Evolutionary conservation across 2,888 invertebrate species (phyloP).

Genomic region (Drosophila tanythrix): DNA sequence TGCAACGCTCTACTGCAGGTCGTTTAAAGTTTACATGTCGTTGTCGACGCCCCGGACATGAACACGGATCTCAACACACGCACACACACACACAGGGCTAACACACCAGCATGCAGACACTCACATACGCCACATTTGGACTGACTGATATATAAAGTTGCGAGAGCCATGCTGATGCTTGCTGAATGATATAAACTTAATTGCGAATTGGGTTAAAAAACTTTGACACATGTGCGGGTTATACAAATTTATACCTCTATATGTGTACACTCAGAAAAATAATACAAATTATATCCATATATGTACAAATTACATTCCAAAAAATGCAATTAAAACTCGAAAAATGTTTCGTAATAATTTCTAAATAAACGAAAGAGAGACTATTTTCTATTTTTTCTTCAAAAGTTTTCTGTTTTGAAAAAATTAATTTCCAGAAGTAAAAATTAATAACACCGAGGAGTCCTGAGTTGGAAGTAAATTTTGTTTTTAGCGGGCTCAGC

Average conservation of each 20-base stretch:
- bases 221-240: slow-evolving; percentile 80
- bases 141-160: slow-evolving; percentile 54
- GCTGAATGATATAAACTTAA: slow-evolving; percentile 81
- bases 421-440: background rate
- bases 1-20: slow-evolving; percentile 37
- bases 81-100: slow-evolving; percentile 10
- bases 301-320: background rate
- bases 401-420: no score
- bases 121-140: slow-evolving; percentile 21
- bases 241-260: slow-evolving; percentile 68
- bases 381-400: background rate
- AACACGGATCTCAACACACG: slow-evolving; percentile 33
- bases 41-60: slow-evolving; percentile 52
- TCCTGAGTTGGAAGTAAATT: background rate
- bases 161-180: slow-evolving; percentile 46
- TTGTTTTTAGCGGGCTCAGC: background rate
- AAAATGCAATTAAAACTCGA: no score
- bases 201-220: slow-evolving; percentile 80
- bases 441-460: background rate
- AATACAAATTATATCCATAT: background rate
- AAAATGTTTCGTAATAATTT: background rate
- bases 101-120: background rate
- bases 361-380: background rate
- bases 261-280: slow-evolving; percentile 11
- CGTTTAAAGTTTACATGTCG: slow-evolving; percentile 57